Percentiles rank a stretch among this genome's conserved stretches.
These are phyloP conservation scores for Oncorhynchus keta DNA, from an alignment of 2,113 vertebrate genomes.

Conservation along the genomic window DNA sequence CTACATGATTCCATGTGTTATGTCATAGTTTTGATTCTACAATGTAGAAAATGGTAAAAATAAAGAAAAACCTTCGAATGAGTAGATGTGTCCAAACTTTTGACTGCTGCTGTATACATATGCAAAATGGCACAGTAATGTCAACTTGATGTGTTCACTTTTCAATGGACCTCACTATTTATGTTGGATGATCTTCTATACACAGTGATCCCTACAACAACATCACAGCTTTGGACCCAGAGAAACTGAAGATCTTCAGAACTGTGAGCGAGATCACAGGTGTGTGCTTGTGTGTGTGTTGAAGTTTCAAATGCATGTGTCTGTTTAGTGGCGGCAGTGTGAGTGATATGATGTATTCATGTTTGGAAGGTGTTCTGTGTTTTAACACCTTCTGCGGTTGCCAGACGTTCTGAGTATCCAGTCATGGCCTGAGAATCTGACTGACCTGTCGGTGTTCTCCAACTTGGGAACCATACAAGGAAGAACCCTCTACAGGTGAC, in stretches of 20 bases:
- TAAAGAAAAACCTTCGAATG: no score
- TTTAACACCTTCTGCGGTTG: conserved; percentile 6
- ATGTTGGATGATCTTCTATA: neutral
- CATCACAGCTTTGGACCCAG: conserved; percentile 81
- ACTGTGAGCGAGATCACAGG: conserved; percentile 92
- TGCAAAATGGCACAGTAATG: neutral
- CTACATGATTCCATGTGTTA: no score
- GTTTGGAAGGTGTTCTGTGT: neutral
- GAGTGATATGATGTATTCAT: neutral
- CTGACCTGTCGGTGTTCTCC: conserved; percentile 92
- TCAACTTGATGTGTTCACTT: neutral
- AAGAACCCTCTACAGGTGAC: conserved; percentile 85
- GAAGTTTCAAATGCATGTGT: neutral
- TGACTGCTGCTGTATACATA: neutral
- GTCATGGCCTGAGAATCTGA: conserved; percentile 88
- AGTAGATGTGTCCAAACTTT: no score
- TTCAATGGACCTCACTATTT: no score
- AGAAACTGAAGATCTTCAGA: conserved; percentile 87
- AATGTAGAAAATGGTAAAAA: no score
- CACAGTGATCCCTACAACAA: conserved; percentile 74
- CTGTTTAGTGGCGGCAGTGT: neutral
- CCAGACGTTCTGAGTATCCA: conserved; percentile 88
- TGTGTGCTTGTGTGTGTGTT: conserved; percentile 31
- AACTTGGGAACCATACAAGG: conserved; percentile 90
- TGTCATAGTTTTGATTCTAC: no score